Conservation (phyloP, 2,888 invertebrate genomes). For the Amiota mariae region DNA sequence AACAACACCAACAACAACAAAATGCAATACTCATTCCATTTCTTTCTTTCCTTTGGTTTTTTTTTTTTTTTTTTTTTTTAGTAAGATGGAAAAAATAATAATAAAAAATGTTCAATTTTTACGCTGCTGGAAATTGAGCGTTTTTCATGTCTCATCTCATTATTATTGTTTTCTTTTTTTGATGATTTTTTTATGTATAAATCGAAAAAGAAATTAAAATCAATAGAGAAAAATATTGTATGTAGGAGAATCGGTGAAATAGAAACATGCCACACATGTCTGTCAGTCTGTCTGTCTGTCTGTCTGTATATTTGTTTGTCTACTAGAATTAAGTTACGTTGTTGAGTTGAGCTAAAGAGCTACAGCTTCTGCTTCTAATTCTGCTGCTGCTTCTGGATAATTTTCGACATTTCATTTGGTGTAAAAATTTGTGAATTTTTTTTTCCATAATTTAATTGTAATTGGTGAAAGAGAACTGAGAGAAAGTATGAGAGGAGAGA, state of each 20-base stretch:
- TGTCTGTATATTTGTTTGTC: background rate
- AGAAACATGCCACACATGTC: slow-evolving; percentile 17
- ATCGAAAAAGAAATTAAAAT: slow-evolving; percentile 21
- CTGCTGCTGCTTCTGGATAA: no score
- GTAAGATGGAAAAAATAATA: background rate
- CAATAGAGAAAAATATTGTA: slow-evolving; percentile 14
- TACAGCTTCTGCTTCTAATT: no score
- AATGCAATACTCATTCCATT: no score
- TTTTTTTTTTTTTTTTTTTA: background rate
- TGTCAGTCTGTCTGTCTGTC: background rate
- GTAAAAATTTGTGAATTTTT: no score
- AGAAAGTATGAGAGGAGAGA: no score
- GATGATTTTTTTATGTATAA: background rate
- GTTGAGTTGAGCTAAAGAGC: background rate
- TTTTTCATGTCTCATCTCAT: background rate
- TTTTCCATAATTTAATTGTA: no score
- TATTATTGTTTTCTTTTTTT: background rate
- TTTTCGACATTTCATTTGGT: no score
- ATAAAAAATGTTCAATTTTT: slow-evolving; percentile 2
- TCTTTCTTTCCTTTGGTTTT: no score
- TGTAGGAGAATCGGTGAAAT: background rate
- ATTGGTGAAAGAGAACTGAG: no score
- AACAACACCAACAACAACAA: background rate
- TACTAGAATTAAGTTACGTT: background rate
- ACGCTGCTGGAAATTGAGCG: slow-evolving; percentile 10